Percentiles rank a stretch among this genome's conserved stretches.
Evolutionary conservation across 1,140 invertebrate species (phyloP).

Genomic region (Pachyrhynchus sulphureomaculatus): DNA sequence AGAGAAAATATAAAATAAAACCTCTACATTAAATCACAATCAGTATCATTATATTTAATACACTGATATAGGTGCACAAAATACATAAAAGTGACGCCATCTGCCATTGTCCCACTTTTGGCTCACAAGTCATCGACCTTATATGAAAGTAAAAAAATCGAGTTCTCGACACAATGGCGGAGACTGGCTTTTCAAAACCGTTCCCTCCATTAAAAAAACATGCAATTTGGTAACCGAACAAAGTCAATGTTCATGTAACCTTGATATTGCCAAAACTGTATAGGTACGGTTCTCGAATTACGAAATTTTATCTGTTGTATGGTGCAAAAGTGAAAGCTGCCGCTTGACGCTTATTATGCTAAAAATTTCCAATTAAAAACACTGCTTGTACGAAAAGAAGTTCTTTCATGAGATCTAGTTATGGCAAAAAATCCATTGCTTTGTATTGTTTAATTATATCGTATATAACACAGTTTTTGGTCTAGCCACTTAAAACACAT

Average conservation of each 20-base stretch:
- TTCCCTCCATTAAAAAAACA: not conserved
- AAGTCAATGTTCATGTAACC: constrained; percentile 24
- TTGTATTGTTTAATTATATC: not conserved
- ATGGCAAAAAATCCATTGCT: not conserved
- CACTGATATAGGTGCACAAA: constrained; percentile 5
- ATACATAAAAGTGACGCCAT: constrained; percentile 19
- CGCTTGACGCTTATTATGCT: not conserved
- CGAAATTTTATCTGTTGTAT: not conserved
- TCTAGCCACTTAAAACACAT: too few species aligned
- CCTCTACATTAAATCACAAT: too few species aligned
- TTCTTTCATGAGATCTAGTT: not conserved
- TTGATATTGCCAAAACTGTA: constrained; percentile 26
- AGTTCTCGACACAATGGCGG: not conserved
- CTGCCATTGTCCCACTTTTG: constrained; percentile 23
- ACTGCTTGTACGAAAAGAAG: too few species aligned
- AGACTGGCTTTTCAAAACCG: not conserved
- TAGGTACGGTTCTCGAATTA: not conserved
- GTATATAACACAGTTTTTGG: too few species aligned
- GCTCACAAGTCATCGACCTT: constrained; percentile 20
- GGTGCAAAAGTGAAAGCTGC: constrained; percentile 23
- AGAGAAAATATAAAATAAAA: not conserved
- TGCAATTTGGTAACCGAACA: not conserved
- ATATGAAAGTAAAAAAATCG: constrained; percentile 20
- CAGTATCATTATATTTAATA: too few species aligned
- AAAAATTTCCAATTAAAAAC: constrained; percentile 5